Evolutionary conservation across 2,888 invertebrate species (phyloP).

Genomic region (Ochropleura plecta): DNA sequence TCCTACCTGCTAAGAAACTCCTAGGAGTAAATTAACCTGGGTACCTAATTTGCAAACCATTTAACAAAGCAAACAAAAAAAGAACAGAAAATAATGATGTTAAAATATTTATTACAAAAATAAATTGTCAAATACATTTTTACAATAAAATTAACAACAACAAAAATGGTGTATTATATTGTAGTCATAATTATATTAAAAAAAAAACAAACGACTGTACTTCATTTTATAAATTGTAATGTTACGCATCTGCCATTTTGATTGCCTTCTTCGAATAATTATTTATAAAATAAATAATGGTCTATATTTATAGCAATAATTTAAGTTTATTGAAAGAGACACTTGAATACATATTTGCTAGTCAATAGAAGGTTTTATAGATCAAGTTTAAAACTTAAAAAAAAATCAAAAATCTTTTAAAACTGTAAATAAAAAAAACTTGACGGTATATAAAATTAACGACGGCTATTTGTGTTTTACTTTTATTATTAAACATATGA

Average conservation of each 20-base stretch:
- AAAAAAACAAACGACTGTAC: constrained; percentile 61
- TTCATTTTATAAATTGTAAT: constrained; percentile 29
- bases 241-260: constrained; percentile 30
- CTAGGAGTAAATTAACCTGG: not conserved
- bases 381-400: not conserved
- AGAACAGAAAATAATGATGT: constrained; percentile 35
- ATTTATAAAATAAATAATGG: not conserved
- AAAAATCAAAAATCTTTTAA: too few relatives aligned
- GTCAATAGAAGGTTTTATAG: not conserved
- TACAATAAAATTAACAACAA: constrained; percentile 75
- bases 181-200: constrained; percentile 45
- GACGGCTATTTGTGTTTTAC: not conserved
- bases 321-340: not conserved
- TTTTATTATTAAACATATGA: not conserved
- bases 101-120: constrained; percentile 73
- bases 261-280: not conserved
- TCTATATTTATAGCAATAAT: not conserved
- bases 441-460: not conserved
- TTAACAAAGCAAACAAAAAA: not conserved
- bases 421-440: too few relatives aligned
- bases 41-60: not conserved
- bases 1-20: not conserved
- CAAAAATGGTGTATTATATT: constrained; percentile 59
- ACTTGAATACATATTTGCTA: not conserved
- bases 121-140: constrained; percentile 68